Conservation (phyloP, 1,140 invertebrate species). For the Sycobia sp. region DNA sequence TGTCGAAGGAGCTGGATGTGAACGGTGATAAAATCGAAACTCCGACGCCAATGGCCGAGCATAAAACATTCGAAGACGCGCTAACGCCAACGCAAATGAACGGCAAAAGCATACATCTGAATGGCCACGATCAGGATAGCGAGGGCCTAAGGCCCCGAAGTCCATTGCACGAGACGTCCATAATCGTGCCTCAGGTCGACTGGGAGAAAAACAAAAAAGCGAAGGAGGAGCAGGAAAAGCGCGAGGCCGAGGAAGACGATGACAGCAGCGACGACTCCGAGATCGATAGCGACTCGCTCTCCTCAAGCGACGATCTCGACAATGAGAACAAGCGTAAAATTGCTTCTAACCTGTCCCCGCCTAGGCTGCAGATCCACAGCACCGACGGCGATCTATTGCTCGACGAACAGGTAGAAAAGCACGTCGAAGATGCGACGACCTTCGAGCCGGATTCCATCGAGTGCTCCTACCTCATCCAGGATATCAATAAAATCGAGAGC, state of each 20-base stretch:
- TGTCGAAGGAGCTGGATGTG: slow-evolving; percentile 1
- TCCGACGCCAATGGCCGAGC: slow-evolving; percentile 14
- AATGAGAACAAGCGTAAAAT: background rate
- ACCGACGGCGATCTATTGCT: slow-evolving; percentile 51
- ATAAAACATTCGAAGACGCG: slow-evolving; percentile 20
- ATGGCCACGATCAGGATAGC: slow-evolving; percentile 6
- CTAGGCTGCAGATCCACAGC: slow-evolving; percentile 53
- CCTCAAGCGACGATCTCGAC: slow-evolving; percentile 52
- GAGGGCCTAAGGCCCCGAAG: slow-evolving; percentile 61
- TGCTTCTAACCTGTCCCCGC: slow-evolving; percentile 44
- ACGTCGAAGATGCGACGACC: slow-evolving; percentile 42
- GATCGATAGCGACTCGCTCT: slow-evolving; percentile 69
- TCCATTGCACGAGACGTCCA: slow-evolving; percentile 68
- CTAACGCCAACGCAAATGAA: slow-evolving; percentile 17
- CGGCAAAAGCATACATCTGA: slow-evolving; percentile 33
- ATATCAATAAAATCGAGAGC: slow-evolving; percentile 2
- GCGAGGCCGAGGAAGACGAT: slow-evolving; percentile 28
- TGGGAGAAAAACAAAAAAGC: slow-evolving; percentile 62
- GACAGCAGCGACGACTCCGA: slow-evolving; percentile 55
- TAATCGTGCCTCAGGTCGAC: slow-evolving; percentile 69
- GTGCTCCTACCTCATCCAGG: slow-evolving; percentile 36
- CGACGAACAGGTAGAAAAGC: slow-evolving; percentile 52
- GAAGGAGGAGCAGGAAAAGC: slow-evolving; percentile 39
- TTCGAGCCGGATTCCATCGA: slow-evolving; percentile 60
- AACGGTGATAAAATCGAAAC: slow-evolving; percentile 1